phyloP scores from a whole-genome alignment of 2,113 vertebrate genomes.

The Macrotus californicus region DNA sequence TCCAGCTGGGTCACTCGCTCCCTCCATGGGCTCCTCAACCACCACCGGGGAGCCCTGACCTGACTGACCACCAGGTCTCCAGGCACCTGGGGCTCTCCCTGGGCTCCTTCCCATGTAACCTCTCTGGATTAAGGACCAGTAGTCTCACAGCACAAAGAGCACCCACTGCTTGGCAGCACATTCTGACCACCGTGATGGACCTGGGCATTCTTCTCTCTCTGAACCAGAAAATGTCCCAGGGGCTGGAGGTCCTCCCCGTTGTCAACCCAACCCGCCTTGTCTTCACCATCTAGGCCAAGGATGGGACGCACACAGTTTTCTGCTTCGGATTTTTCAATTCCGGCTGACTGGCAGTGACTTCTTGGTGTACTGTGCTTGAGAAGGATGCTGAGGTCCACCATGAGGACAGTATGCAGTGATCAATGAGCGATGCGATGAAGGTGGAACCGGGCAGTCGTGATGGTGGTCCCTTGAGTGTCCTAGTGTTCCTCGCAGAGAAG shows the following conservation, averaged over 20 bases:
- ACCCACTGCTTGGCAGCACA: background rate
- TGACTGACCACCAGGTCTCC: background rate
- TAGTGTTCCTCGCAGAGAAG: background rate
- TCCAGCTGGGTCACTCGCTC: background rate
- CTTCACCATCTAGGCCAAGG: background rate
- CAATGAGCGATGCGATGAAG: fast-evolving
- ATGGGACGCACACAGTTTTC: background rate
- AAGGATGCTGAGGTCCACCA: background rate
- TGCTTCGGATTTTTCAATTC: background rate
- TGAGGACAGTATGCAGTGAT: fast-evolving
- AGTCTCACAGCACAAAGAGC: background rate
- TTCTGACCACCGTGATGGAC: background rate
- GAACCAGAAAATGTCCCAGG: background rate
- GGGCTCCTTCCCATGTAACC: background rate
- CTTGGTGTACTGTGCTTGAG: background rate
- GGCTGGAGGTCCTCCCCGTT: fast-evolving
- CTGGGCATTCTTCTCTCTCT: background rate
- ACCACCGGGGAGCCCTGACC: background rate
- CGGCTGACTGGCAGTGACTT: background rate
- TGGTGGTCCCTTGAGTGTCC: fast-evolving
- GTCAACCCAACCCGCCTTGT: background rate
- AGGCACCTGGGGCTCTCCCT: fast-evolving
- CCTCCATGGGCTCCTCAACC: background rate
- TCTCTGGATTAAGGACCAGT: background rate
- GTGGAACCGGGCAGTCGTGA: fast-evolving